Evolutionary conservation across 2,888 invertebrate genomes (phyloP).

Genomic region (Melanotus villosus): DNA sequence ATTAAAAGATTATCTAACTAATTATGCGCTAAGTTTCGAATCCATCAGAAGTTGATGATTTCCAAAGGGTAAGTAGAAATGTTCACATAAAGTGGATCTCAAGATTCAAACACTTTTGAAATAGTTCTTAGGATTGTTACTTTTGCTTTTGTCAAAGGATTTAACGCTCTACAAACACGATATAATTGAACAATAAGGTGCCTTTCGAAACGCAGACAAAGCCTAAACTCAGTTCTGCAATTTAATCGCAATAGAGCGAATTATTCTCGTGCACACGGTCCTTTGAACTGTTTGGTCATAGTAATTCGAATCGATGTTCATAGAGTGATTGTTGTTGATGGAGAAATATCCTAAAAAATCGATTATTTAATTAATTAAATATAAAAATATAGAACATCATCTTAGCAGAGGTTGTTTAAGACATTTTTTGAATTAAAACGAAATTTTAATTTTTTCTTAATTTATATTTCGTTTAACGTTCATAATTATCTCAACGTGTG

Average conservation of each 20-base stretch:
- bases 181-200: conserved; percentile 44
- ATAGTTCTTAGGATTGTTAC: conserved; percentile 26
- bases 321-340: conserved; percentile 19
- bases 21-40: too few relatives aligned
- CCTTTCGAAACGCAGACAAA: conserved; percentile 38
- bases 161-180: conserved; percentile 42
- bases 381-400: too few relatives aligned
- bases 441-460: too few relatives aligned
- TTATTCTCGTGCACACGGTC: conserved; percentile 36
- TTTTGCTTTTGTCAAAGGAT: conserved; percentile 36
- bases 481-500: too few relatives aligned
- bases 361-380: too few relatives aligned
- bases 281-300: conserved; percentile 36
- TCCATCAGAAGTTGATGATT: too few relatives aligned
- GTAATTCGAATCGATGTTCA: conserved; percentile 26
- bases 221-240: conserved; percentile 42
- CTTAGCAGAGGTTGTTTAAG: too few relatives aligned
- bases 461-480: too few relatives aligned
- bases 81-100: too few relatives aligned
- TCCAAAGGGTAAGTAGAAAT: too few relatives aligned
- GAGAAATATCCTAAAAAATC: conserved; percentile 18
- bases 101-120: conserved; percentile 10
- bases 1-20: too few relatives aligned
- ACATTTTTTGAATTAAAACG: too few relatives aligned
- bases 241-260: conserved; percentile 38